Evolutionary conservation across 2,888 invertebrate species (phyloP).

Genomic region (Caenorhabditis panamensis): DNA sequence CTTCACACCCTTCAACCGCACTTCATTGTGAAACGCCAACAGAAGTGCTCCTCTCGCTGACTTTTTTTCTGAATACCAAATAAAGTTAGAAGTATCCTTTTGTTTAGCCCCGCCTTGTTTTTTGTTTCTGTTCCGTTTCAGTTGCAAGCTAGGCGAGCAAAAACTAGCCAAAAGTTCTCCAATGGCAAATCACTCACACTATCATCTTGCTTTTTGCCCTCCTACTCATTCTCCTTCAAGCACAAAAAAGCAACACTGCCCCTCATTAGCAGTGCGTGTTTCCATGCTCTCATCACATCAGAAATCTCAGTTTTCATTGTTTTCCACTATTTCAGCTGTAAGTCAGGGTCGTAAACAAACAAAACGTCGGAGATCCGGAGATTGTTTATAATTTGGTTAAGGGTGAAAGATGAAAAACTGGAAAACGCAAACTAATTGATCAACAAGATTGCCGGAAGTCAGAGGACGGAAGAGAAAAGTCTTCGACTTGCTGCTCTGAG

Average conservation of each 20-base stretch:
- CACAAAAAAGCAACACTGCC: neutral
- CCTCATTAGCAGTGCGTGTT: slow-evolving; percentile 13
- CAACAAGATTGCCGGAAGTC: slow-evolving; percentile 33
- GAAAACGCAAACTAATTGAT: slow-evolving; percentile 21
- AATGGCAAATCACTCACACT: neutral
- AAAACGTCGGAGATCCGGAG: slow-evolving; percentile 19
- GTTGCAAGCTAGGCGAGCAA: neutral
- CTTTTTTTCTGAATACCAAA: slow-evolving; percentile 42
- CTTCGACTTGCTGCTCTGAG: slow-evolving; percentile 3
- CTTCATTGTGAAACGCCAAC: slow-evolving; percentile 43
- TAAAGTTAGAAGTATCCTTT: slow-evolving; percentile 7
- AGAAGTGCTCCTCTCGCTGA: slow-evolving; percentile 2
- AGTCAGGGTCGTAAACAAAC: slow-evolving; percentile 46
- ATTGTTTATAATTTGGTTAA: slow-evolving; percentile 36
- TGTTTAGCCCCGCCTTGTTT: slow-evolving; percentile 5
- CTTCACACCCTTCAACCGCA: slow-evolving; percentile 42
- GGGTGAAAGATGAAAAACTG: slow-evolving; percentile 5
- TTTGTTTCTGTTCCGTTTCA: slow-evolving; percentile 18
- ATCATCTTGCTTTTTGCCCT: neutral
- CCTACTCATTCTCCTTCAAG: neutral
- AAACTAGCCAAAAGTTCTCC: neutral
- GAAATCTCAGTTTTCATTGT: slow-evolving; percentile 23
- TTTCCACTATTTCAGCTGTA: slow-evolving; percentile 13
- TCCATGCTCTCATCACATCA: neutral
- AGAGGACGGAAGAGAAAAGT: neutral